Evolutionary conservation across 2,797 vertebrate species (phyloP).

Genomic region (Sternotherus odoratus): DNA sequence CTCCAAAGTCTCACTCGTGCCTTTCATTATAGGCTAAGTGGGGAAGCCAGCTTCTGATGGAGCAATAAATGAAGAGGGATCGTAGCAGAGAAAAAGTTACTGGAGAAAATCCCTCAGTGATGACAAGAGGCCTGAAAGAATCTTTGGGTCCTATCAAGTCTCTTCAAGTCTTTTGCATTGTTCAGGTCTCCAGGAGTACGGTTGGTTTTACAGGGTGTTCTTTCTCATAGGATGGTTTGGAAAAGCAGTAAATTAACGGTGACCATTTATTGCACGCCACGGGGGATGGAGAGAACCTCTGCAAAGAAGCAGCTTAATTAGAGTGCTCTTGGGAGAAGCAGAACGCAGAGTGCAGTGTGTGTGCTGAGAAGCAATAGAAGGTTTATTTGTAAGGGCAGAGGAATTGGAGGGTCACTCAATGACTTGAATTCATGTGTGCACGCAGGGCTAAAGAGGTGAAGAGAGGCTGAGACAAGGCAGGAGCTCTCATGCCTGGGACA

Average conservation of each 20-base stretch:
- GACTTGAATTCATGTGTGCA: not conserved
- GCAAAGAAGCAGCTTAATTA: not conserved
- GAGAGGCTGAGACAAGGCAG: not conserved
- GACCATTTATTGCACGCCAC: not conserved
- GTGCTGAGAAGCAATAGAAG: not conserved
- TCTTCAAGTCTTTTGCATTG: not conserved
- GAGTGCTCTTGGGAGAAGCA: slow-evolving; percentile 37
- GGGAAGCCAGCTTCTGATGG: not conserved
- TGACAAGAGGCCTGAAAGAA: rapidly evolving
- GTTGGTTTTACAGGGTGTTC: not conserved
- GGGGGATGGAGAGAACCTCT: slow-evolving; percentile 19
- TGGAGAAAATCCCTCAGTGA: not conserved
- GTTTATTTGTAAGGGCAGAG: not conserved
- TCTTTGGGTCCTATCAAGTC: not conserved
- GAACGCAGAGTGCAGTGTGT: not conserved
- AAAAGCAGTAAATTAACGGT: not conserved
- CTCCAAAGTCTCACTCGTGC: not conserved
- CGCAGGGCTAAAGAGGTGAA: not conserved
- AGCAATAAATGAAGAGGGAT: not conserved
- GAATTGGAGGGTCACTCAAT: not conserved
- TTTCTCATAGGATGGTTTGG: not conserved
- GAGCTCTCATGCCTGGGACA: not conserved
- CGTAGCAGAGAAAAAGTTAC: not conserved
- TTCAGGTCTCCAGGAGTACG: not conserved
- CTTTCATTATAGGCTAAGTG: rapidly evolving